Conservation (phyloP, 1,140 invertebrate genomes). For the Conus betulinus region DNA sequence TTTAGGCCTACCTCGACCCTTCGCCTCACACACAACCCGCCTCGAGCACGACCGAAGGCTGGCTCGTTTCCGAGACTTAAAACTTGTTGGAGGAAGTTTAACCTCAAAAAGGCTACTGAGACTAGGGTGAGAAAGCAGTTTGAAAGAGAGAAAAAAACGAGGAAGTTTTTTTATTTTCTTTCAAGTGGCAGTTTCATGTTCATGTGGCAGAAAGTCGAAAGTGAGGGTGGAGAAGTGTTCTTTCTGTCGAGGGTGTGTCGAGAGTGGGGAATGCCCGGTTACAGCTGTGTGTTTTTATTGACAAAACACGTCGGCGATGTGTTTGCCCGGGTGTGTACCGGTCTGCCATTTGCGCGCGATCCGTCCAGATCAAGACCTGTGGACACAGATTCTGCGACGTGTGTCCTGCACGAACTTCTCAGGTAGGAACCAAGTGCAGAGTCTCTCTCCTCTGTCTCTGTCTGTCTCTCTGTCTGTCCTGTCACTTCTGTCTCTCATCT, state of each 20-base stretch:
- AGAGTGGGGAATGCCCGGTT: conserved; percentile 58
- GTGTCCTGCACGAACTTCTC: conserved; percentile 72
- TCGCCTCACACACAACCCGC: background rate
- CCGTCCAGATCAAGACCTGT: conserved; percentile 72
- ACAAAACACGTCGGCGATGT: conserved; percentile 55
- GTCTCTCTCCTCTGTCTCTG: background rate
- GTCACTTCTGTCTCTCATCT: too few species aligned
- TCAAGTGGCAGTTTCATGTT: background rate
- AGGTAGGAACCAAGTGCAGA: conserved; percentile 57
- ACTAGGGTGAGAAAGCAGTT: background rate
- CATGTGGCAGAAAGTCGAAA: too few species aligned
- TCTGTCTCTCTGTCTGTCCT: too few species aligned
- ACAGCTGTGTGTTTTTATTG: conserved; percentile 52
- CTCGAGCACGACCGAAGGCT: too few species aligned
- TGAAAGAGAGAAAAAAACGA: too few species aligned
- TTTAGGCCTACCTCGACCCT: too few species aligned
- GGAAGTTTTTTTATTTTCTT: too few species aligned
- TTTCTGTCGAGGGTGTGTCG: background rate
- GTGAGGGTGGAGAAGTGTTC: background rate
- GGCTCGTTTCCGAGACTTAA: too few species aligned
- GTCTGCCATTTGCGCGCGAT: conserved; percentile 70
- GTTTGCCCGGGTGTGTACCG: conserved; percentile 68
- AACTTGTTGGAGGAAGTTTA: background rate
- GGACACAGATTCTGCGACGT: conserved; percentile 73
- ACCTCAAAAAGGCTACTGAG: background rate